Evolutionary conservation across 1,140 invertebrate species (phyloP).

Genomic region (Idris sp.): DNA sequence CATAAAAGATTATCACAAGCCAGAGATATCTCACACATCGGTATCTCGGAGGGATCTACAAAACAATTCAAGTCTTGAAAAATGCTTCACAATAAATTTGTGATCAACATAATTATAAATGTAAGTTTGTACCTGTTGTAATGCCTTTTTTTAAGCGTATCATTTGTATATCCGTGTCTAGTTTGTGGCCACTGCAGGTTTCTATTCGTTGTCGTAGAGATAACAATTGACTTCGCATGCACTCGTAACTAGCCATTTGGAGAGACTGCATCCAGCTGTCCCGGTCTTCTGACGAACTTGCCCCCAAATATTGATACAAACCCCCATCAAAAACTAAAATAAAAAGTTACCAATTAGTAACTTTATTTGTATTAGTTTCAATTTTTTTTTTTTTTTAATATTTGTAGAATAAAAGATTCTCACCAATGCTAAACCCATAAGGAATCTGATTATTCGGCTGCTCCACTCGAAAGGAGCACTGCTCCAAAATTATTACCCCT

Average conservation of each 20-base stretch:
- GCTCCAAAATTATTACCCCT: conserved; percentile 92
- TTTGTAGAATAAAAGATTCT: too few species aligned
- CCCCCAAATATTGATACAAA: conserved; percentile 87
- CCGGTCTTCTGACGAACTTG: conserved; percentile 88
- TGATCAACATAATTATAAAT: too few species aligned
- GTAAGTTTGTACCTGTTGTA: conserved; percentile 77
- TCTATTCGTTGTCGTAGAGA: conserved; percentile 82
- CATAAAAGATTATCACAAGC: conserved; percentile 94
- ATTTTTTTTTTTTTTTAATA: too few species aligned
- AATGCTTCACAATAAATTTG: too few species aligned
- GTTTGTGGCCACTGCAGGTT: conserved; percentile 80
- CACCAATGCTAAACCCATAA: conserved; percentile 77
- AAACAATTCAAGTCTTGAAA: conserved; percentile 9
- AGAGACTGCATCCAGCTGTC: conserved; percentile 92
- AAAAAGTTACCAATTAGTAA: conserved; percentile 7
- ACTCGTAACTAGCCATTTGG: conserved; percentile 90
- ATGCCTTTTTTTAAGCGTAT: conserved; percentile 82
- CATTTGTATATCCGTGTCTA: conserved; percentile 84
- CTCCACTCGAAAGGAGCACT: conserved; percentile 88
- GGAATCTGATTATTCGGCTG: conserved; percentile 77
- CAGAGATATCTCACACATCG: conserved; percentile 91
- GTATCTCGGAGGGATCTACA: conserved; percentile 90
- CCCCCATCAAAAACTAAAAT: conserved; percentile 79
- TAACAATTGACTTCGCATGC: conserved; percentile 87
- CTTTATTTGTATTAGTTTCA: too few species aligned